Conservation (phyloP, 2,797 vertebrate genomes). For the Alosa sapidissima region DNA sequence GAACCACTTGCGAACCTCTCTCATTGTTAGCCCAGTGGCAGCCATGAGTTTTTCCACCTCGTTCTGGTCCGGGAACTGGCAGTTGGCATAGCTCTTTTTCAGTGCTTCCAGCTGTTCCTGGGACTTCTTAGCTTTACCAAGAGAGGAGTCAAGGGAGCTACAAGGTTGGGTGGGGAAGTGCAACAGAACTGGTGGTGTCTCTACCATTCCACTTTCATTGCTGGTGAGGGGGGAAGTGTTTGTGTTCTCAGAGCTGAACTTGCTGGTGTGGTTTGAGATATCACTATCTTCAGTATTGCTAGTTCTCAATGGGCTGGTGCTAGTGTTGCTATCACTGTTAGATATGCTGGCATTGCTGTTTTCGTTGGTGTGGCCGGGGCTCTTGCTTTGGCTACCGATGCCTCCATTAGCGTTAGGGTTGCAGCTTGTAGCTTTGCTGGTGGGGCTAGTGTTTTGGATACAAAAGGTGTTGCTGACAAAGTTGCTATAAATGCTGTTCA, state of each 20-base stretch:
- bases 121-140: slow-evolving; percentile 81
- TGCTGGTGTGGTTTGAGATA: slow-evolving; percentile 71
- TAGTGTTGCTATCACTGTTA: slow-evolving; percentile 69
- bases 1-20: slow-evolving; percentile 85
- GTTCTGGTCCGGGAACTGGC: slow-evolving; percentile 78
- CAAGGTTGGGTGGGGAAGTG: slow-evolving; percentile 71
- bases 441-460: slow-evolving; percentile 64
- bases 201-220: slow-evolving; percentile 39
- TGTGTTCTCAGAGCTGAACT: slow-evolving; percentile 66
- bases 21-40: slow-evolving; percentile 74
- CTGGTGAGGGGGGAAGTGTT: slow-evolving; percentile 70
- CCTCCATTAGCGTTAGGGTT: slow-evolving; percentile 61
- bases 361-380: slow-evolving; percentile 49
- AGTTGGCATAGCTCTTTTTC: slow-evolving; percentile 80
- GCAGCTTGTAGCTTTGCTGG: slow-evolving; percentile 70
- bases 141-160: slow-evolving; percentile 70
- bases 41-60: slow-evolving; percentile 79
- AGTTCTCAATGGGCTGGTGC: slow-evolving; percentile 60
- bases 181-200: slow-evolving; percentile 31
- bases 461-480: slow-evolving; percentile 32
- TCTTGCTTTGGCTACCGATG: slow-evolving; percentile 50
- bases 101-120: slow-evolving; percentile 78
- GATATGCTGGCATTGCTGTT: slow-evolving; percentile 63
- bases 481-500: slow-evolving; percentile 26
- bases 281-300: slow-evolving; percentile 65